Conservation (phyloP, 1,140 invertebrate species). For the Lucilia cuprina region DNA sequence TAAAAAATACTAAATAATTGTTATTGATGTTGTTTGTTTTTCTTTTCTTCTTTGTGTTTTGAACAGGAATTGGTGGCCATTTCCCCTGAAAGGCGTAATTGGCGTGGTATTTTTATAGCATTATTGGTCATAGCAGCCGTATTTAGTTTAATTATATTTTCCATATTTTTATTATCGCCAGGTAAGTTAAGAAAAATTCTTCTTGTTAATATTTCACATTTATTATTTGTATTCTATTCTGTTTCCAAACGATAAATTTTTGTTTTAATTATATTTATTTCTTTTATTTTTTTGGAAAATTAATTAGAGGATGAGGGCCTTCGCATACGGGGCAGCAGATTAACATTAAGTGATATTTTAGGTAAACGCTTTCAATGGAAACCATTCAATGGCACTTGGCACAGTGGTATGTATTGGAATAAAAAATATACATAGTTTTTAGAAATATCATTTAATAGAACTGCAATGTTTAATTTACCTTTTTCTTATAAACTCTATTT, state of each 20-base stretch:
- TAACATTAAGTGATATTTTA: constrained; percentile 73
- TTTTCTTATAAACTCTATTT: not conserved
- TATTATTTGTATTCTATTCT: not conserved
- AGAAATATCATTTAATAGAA: too few species aligned
- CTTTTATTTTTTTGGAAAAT: constrained; percentile 6
- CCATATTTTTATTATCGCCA: constrained; percentile 83
- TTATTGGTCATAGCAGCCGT: constrained; percentile 86
- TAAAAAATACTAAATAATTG: not conserved
- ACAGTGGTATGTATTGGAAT: constrained; percentile 70
- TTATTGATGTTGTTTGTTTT: not conserved
- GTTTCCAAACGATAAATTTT: not conserved
- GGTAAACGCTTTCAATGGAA: constrained; percentile 69
- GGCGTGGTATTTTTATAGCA: constrained; percentile 89
- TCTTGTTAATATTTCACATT: not conserved
- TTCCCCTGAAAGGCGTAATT: constrained; percentile 84
- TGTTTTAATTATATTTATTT: not conserved
- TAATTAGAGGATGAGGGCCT: constrained; percentile 69
- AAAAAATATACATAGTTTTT: too few species aligned
- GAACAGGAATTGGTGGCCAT: constrained; percentile 79
- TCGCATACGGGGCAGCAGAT: constrained; percentile 70
- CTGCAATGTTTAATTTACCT: too few species aligned
- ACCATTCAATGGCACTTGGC: constrained; percentile 81
- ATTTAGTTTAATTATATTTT: constrained; percentile 84
- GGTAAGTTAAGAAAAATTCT: constrained; percentile 49
- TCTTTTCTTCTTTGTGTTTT: constrained; percentile 17